These are phyloP conservation scores for Pogonocherus hispidulus DNA, from an alignment of 2,888 invertebrate species.

Conservation along the genomic window DNA sequence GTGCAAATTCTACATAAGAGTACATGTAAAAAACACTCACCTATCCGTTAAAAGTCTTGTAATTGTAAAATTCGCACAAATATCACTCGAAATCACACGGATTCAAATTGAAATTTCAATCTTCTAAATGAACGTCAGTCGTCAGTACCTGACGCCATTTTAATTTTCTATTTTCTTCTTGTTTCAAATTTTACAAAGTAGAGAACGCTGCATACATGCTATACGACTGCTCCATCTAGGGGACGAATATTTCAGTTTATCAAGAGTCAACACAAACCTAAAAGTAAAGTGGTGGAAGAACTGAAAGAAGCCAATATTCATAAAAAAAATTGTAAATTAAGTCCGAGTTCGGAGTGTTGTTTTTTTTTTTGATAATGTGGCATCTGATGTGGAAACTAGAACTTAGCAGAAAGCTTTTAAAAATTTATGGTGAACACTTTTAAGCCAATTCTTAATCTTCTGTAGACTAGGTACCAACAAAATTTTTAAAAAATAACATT, in stretches of 20 bases:
- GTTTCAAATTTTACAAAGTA: background rate
- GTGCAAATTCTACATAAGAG: slow-evolving; percentile 6
- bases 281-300: background rate
- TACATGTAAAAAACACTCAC: slow-evolving; percentile 55
- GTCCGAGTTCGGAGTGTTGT: background rate
- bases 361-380: background rate
- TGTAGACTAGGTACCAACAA: no score
- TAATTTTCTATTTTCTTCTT: slow-evolving; percentile 26
- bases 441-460: no score
- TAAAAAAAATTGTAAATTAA: slow-evolving; percentile 19
- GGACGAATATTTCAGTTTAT: background rate
- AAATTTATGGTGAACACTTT: no score
- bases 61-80: slow-evolving; percentile 68
- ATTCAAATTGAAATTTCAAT: slow-evolving; percentile 37
- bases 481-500: no score
- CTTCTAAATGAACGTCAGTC: slow-evolving; percentile 38
- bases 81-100: slow-evolving; percentile 65
- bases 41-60: slow-evolving; percentile 67
- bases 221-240: slow-evolving; percentile 5
- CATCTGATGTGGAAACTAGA: no score
- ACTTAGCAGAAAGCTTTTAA: no score
- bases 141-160: slow-evolving; percentile 41
- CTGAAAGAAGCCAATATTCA: slow-evolving; percentile 25
- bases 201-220: background rate
- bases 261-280: slow-evolving; percentile 18